Percentiles rank a stretch among this genome's conserved stretches.
phyloP scores from a whole-genome alignment of 2,113 vertebrate species.

The Menidia beryllina region DNA sequence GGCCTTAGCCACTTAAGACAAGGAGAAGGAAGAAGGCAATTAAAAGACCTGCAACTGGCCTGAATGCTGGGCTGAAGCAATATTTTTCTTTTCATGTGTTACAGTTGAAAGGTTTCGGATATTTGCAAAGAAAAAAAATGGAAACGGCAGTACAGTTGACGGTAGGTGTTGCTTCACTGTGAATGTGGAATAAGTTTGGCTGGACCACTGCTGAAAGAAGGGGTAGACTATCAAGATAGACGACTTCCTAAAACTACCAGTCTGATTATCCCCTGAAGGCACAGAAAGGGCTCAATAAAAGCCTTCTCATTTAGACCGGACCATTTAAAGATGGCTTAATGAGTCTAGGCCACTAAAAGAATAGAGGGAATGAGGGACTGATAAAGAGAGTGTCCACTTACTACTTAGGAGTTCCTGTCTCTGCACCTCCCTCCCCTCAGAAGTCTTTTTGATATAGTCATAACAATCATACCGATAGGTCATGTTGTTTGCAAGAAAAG shows the following conservation, averaged over 20 bases:
- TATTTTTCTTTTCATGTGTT: slow-evolving; percentile 87
- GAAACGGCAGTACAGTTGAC: slow-evolving; percentile 22
- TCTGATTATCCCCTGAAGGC: slow-evolving; percentile 82
- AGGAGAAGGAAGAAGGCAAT: slow-evolving; percentile 91
- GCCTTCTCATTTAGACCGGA: slow-evolving; percentile 79
- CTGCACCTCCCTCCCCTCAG: slow-evolving; percentile 56
- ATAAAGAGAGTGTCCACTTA: slow-evolving; percentile 69
- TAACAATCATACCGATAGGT: background rate
- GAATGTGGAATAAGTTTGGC: slow-evolving; percentile 64
- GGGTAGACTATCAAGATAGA: slow-evolving; percentile 92
- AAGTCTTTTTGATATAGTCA: slow-evolving; percentile 24
- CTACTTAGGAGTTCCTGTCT: slow-evolving; percentile 61
- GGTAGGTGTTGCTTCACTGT: slow-evolving; percentile 13
- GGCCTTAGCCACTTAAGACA: slow-evolving; percentile 56
- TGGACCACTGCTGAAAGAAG: slow-evolving; percentile 91
- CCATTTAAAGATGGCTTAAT: slow-evolving; percentile 81
- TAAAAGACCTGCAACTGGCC: slow-evolving; percentile 88
- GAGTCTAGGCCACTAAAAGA: slow-evolving; percentile 80
- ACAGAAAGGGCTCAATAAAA: slow-evolving; percentile 75
- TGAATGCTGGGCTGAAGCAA: slow-evolving; percentile 86
- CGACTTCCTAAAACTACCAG: slow-evolving; percentile 95
- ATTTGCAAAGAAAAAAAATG: slow-evolving; percentile 49
- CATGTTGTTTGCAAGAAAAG: background rate
- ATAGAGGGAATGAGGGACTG: slow-evolving; percentile 66
- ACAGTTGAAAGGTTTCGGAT: slow-evolving; percentile 71